Evolutionary conservation across 2,113 vertebrate genomes (phyloP).

Genomic region (Mixornis gularis): DNA sequence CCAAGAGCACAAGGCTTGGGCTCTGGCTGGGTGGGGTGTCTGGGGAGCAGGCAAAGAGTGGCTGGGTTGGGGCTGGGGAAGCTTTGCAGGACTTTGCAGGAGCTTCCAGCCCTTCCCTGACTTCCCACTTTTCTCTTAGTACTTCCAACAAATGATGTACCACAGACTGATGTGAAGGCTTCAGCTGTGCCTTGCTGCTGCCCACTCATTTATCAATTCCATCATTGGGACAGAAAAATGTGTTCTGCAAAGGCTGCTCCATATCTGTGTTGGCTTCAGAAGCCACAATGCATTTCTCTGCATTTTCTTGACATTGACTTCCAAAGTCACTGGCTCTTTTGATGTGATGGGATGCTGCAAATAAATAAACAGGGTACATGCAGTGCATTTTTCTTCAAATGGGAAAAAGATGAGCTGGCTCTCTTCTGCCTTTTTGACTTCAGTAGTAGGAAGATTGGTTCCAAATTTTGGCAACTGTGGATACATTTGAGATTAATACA

Average conservation of each 20-base stretch:
- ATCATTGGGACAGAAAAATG: not conserved
- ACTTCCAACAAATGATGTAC: not conserved
- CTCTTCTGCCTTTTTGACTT: not conserved
- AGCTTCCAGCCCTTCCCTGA: not conserved
- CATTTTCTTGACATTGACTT: not conserved
- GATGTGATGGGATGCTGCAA: not conserved
- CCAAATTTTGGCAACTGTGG: not conserved
- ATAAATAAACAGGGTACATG: not conserved
- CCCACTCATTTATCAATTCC: not conserved
- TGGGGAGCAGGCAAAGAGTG: not conserved
- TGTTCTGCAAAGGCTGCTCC: not conserved
- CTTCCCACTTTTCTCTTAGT: not conserved
- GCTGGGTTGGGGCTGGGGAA: not conserved
- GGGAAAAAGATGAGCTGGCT: conserved; percentile 6
- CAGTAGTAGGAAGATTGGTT: not conserved
- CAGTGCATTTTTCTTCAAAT: not conserved
- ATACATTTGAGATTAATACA: not conserved
- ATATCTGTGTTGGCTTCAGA: not conserved
- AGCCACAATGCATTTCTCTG: not conserved
- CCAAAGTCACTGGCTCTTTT: not conserved
- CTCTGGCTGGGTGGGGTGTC: not conserved
- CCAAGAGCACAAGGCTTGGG: not conserved
- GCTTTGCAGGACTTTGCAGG: not conserved
- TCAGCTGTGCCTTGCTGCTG: not conserved
- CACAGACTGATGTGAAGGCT: not conserved